Conservation (phyloP, 2,888 invertebrate genomes). For the Pseudococcus viburni region DNA sequence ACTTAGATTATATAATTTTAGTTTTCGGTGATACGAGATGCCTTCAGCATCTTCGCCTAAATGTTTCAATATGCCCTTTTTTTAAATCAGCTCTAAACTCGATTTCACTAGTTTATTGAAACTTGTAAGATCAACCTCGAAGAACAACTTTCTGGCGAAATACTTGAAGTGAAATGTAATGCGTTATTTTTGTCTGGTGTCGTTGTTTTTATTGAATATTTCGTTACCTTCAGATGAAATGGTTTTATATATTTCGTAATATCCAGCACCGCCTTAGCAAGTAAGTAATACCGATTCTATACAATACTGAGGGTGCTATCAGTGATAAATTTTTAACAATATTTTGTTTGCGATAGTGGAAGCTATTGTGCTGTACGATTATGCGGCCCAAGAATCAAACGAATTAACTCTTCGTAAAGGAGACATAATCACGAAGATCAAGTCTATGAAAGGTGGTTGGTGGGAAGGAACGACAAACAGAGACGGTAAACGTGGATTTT, state of each 20-base stretch:
- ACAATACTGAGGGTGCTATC: background rate
- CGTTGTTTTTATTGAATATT: background rate
- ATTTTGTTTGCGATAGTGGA: slow-evolving; percentile 75
- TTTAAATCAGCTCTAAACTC: background rate
- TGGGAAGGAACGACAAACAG: slow-evolving; percentile 86
- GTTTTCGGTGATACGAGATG: background rate
- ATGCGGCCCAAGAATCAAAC: slow-evolving; percentile 89
- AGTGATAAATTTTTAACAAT: background rate
- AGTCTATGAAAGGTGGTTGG: slow-evolving; percentile 95
- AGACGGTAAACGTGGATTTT: slow-evolving; percentile 89
- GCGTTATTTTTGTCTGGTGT: background rate
- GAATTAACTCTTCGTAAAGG: slow-evolving; percentile 92
- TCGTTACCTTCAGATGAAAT: background rate
- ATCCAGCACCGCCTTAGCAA: background rate
- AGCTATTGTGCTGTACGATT: slow-evolving; percentile 89
- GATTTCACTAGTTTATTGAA: background rate
- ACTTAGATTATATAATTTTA: background rate
- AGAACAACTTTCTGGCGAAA: slow-evolving; percentile 24
- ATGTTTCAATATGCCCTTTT: background rate
- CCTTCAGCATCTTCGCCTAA: background rate
- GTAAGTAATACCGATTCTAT: background rate
- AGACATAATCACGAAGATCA: slow-evolving; percentile 87
- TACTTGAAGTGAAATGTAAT: background rate
- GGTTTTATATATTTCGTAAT: background rate
- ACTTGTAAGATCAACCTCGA: background rate